Evolutionary conservation across 2,888 invertebrate genomes (phyloP).

Genomic region (Ctena decussata): DNA sequence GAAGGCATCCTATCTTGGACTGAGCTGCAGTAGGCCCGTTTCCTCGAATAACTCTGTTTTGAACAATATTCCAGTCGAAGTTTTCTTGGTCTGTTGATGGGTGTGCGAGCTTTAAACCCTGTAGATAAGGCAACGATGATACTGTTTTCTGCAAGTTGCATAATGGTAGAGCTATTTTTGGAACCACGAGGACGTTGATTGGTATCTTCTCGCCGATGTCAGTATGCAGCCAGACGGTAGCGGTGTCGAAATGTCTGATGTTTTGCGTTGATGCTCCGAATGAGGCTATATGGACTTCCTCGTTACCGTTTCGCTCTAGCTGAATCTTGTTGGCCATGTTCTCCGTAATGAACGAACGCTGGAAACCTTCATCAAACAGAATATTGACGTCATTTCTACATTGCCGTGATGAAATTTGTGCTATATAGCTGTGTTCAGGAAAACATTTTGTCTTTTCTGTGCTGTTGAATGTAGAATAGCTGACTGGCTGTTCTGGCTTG

Average conservation of each 20-base stretch:
- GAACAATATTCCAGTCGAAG: constrained; percentile 53
- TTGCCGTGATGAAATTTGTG: background rate
- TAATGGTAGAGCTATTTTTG: constrained; percentile 50
- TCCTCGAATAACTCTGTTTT: constrained; percentile 34
- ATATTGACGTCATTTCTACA: constrained; percentile 10
- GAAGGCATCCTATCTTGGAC: constrained; percentile 17
- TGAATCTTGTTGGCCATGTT: constrained; percentile 43
- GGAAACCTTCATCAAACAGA: constrained; percentile 36
- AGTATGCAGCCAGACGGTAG: constrained; percentile 27
- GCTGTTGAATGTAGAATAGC: constrained; percentile 4
- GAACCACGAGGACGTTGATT: constrained; percentile 53
- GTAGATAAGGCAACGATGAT: background rate
- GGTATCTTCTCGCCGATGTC: constrained; percentile 27
- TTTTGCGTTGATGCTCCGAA: constrained; percentile 36
- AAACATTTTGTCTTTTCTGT: constrained; percentile 4
- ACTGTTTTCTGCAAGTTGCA: background rate
- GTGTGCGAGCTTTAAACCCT: constrained; percentile 46
- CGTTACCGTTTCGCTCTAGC: constrained; percentile 15
- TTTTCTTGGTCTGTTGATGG: constrained; percentile 25
- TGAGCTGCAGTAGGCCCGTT: constrained; percentile 53
- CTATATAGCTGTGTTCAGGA: constrained; percentile 19
- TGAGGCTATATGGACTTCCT: constrained; percentile 28
- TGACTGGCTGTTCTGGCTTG: background rate
- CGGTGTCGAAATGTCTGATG: constrained; percentile 4
- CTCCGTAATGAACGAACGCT: constrained; percentile 42